phyloP scores from a whole-genome alignment of 2,113 vertebrate species.

The Myotis brandtii region DNA sequence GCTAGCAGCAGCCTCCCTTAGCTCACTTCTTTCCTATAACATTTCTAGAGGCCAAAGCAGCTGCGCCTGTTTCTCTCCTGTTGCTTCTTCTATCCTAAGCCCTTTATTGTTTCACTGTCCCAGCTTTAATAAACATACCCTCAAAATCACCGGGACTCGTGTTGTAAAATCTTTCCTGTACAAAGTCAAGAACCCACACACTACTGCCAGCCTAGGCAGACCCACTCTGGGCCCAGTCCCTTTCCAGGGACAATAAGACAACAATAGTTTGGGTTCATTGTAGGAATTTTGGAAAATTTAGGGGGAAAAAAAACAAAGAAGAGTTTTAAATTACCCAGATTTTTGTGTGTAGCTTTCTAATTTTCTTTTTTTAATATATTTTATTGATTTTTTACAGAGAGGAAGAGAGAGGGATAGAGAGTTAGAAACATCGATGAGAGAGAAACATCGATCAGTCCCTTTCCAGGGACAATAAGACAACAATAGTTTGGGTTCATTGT shows the following conservation, averaged over 20 bases:
- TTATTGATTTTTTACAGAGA: too few species aligned
- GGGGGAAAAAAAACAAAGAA: not conserved
- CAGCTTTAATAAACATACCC: not conserved
- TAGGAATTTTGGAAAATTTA: constrained; percentile 22
- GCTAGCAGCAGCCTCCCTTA: not conserved
- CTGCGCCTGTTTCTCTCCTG: not conserved
- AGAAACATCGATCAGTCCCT: too few species aligned
- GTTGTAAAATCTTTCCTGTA: not conserved
- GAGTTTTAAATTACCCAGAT: constrained; percentile 2
- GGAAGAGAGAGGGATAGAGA: too few species aligned
- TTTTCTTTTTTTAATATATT: too few species aligned
- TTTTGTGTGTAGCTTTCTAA: not conserved
- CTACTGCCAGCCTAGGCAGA: not conserved
- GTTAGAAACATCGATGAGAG: too few species aligned
- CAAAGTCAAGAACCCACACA: not conserved
- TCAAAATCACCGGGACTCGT: not conserved
- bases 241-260: not conserved
- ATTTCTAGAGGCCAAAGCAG: not conserved
- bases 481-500: not conserved
- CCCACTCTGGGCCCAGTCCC: not conserved
- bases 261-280: not conserved
- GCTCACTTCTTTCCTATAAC: not conserved
- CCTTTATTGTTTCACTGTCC: not conserved
- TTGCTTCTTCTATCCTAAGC: not conserved
- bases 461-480: not conserved